Percentiles rank a stretch among this genome's conserved stretches.
Evolutionary conservation across 2,113 vertebrate genomes (phyloP).

Genomic region (Riparia riparia): DNA sequence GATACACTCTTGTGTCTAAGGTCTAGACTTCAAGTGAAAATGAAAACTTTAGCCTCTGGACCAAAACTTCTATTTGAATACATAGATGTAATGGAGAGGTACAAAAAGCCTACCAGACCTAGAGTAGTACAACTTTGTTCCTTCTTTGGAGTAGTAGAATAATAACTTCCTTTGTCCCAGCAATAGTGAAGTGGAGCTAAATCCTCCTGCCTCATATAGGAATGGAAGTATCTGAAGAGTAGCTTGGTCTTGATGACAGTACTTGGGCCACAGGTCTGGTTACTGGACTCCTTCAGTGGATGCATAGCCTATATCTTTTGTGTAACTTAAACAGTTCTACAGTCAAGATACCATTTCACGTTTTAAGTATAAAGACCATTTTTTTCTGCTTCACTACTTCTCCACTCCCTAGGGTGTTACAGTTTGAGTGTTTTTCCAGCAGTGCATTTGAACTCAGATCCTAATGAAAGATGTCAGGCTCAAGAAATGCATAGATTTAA

Average conservation of each 20-base stretch:
- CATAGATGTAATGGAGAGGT: background rate
- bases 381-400: background rate
- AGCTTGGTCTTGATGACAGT: background rate
- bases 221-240: background rate
- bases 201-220: background rate
- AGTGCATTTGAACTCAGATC: background rate
- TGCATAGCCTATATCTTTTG: background rate
- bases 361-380: background rate
- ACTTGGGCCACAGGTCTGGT: background rate
- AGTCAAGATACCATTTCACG: background rate
- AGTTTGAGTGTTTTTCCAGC: background rate
- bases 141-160: background rate
- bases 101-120: background rate
- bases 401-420: background rate
- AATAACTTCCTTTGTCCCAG: background rate
- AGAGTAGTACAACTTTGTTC: background rate
- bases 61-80: background rate
- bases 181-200: background rate
- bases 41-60: background rate
- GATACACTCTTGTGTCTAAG: background rate
- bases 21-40: background rate
- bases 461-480: background rate
- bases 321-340: background rate
- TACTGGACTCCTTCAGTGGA: background rate
- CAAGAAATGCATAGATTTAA: background rate